Evolutionary conservation across 2,888 invertebrate species (phyloP), one percentile per base, ranked within the genome.

Genomic region (Lithophane leautieri): DNA sequence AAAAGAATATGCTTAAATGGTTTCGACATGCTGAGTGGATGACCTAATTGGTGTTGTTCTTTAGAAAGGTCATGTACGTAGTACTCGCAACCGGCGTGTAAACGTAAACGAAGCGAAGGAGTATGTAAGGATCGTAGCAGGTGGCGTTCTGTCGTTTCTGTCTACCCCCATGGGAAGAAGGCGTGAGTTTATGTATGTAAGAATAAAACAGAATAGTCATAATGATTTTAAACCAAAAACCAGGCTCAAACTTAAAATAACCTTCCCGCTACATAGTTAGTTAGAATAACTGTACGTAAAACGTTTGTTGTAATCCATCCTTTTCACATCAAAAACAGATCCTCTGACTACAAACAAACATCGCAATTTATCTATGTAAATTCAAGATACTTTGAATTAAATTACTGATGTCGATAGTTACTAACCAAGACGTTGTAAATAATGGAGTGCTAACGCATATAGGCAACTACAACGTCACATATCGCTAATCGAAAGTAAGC

Each of bases 321-420:
- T n/a, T 61, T 40, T 58, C 34, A 69, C 28, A 65, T 72, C 65
- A 72, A 8, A 65, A 56, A 42, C 65, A 79, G 65, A 65, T 25
- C 19, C 34, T 68, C 47, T n/a, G 4, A 47, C 52, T 22, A 28
- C 40, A 42, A n/a, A 34, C 50, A 34, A 14, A 81, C 22, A 60
- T 42, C 8, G 12, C 42, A 7, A 47, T 28, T 12, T 28, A 50
- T 34, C 60, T 25, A 40, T 50, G 61, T 77, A n/a, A 61, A 56
- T 70, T 52, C n/a, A 40, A 58, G 25, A 52, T 61, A 82, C 76
- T 58, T 61, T 19, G 28, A 79, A 76, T 76, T 56, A 67, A 52
- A 56, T 79, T 69, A 76, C 42, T 56, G 50, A 69, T 76, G 44
- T 52, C 25, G 34, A 54, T 42, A 22, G 22, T 60, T 22, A 40